phyloP scores from a whole-genome alignment of 2,888 invertebrate species.

The Pterostichus madidus region DNA sequence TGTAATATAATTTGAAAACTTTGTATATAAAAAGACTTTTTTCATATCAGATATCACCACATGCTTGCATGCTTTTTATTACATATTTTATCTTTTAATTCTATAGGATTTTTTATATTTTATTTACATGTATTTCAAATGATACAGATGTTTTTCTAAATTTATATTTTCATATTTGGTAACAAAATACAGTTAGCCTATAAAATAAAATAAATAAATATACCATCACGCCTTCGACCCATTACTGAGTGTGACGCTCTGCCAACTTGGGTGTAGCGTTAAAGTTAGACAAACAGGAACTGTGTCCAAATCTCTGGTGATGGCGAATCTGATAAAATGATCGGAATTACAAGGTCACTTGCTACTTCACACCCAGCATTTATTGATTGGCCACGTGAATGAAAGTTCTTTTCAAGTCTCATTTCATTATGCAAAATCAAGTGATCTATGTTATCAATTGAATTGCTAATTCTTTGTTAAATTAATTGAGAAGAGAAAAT shows the following conservation, averaged over 20 bases:
- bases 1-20: slow-evolving; percentile 2
- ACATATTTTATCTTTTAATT: background rate
- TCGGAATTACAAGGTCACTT: slow-evolving; percentile 51
- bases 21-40: background rate
- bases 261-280: background rate
- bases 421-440: background rate
- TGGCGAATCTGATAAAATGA: slow-evolving; percentile 35
- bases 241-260: too few species aligned
- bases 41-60: background rate
- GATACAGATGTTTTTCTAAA: background rate
- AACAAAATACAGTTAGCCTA: too few species aligned
- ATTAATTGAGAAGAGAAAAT: slow-evolving; percentile 1
- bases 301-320: background rate
- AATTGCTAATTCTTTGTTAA: slow-evolving; percentile 5
- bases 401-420: slow-evolving; percentile 26
- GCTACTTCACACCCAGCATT: background rate
- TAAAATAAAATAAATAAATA: too few species aligned
- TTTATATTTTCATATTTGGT: background rate
- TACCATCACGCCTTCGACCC: too few species aligned
- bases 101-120: background rate
- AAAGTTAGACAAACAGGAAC: slow-evolving; percentile 16
- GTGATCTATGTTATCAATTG: background rate
- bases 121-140: background rate
- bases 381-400: slow-evolving; percentile 8
- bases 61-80: background rate